phyloP scores from a whole-genome alignment of 1,140 invertebrate species.

The Drosophila insularis region DNA sequence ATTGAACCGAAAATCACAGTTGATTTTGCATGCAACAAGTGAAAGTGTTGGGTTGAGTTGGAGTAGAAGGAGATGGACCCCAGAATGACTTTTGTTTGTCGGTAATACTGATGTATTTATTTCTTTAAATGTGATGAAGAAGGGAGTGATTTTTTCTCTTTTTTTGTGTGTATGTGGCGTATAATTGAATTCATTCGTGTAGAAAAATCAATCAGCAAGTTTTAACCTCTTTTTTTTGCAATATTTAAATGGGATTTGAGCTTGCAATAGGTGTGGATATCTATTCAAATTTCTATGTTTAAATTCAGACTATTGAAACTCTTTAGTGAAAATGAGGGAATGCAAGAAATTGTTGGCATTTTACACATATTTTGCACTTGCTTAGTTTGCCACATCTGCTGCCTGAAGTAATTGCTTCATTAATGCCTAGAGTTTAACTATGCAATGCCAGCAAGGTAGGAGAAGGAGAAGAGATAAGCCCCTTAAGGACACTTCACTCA shows the following conservation, averaged over 20 bases:
- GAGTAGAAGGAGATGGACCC: constrained; percentile 25
- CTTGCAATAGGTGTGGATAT: not conserved
- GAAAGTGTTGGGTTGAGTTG: constrained; percentile 22
- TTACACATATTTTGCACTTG: not conserved
- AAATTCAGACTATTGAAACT: not conserved
- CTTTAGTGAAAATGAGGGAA: not conserved
- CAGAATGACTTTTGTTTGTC: constrained; percentile 65
- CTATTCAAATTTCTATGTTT: not conserved
- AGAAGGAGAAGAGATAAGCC: not conserved
- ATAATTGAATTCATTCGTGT: constrained; percentile 60
- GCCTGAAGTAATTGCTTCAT: constrained; percentile 9
- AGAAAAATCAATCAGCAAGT: constrained; percentile 71
- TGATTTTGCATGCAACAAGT: constrained; percentile 71
- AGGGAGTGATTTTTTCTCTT: not conserved
- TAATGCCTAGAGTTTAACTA: constrained; percentile 2
- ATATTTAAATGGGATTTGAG: constrained; percentile 40
- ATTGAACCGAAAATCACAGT: constrained; percentile 70
- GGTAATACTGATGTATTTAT: constrained; percentile 43
- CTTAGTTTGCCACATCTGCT: constrained; percentile 2
- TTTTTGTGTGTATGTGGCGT: not conserved
- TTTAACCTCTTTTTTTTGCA: constrained; percentile 22
- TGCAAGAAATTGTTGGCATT: not conserved
- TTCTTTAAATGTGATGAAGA: constrained; percentile 27
- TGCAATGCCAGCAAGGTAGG: not conserved
- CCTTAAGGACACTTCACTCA: constrained; percentile 10